Conservation (phyloP, 2,113 vertebrate genomes). For the Chitala chitala region DNA sequence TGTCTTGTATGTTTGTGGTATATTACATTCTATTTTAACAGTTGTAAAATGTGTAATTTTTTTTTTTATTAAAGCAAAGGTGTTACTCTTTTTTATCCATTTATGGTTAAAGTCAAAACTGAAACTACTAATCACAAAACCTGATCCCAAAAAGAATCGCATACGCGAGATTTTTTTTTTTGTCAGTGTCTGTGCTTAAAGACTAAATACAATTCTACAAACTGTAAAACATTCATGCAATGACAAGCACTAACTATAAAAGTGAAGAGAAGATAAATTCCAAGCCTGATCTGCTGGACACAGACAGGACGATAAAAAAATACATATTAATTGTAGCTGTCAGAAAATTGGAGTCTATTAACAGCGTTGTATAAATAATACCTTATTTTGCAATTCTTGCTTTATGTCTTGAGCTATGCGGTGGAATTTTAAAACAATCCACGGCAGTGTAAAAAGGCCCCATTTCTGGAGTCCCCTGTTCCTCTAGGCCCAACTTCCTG, state of each 20-base stretch:
- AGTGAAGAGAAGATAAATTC: background rate
- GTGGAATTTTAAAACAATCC: slow-evolving; percentile 64
- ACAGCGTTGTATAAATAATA: slow-evolving; percentile 38
- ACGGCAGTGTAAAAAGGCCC: slow-evolving; percentile 85
- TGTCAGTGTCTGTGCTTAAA: background rate
- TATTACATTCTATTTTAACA: too few relatives aligned
- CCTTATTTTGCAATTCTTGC: slow-evolving; percentile 23
- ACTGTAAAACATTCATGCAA: background rate
- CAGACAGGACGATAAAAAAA: background rate
- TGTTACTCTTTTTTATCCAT: too few relatives aligned
- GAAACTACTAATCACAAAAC: background rate
- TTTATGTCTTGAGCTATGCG: slow-evolving; percentile 46
- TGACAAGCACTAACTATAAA: background rate
- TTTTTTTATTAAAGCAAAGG: too few relatives aligned
- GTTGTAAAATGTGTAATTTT: too few relatives aligned
- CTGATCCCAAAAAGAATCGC: background rate
- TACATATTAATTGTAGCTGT: background rate
- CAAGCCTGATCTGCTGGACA: slow-evolving; percentile 7
- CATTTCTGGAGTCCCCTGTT: slow-evolving; percentile 75
- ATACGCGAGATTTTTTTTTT: background rate
- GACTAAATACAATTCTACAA: background rate
- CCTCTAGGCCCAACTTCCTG: slow-evolving; percentile 79
- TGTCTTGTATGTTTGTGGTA: too few relatives aligned
- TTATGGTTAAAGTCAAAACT: too few relatives aligned
- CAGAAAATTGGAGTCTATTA: background rate